Base-by-base conservation (phyloP, 2,113 vertebrate species). In the Hemicordylus capensis region DNA sequence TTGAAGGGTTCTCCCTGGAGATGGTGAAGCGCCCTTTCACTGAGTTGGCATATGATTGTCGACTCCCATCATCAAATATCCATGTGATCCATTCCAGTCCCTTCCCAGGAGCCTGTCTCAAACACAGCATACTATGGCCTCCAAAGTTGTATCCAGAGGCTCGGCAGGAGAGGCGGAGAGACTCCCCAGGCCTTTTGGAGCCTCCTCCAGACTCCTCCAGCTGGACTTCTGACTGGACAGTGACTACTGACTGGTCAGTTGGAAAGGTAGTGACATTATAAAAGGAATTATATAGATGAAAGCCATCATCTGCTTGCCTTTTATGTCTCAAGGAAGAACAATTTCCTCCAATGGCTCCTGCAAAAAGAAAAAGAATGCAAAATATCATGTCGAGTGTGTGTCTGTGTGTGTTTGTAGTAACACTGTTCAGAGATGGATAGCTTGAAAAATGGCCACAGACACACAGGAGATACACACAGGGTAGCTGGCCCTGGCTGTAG, bases 91-190 rank as follows among this genome's bases (percentile, higher is more conserved):
- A 74, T 48, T 74, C 72, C 72, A 74, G 44, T 48, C 72, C 72
- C 26, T 74, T 74, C 12, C 44, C 72, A 17, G 46, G 73, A n/a
- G 26, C 10, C 31, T 76, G 73, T 3, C 48, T n/a, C 11, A 76
- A 10, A 84, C 87, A 91, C 12, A 9, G 0, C 31, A 85, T 66
- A 7, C 17, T 20, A 54, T 44, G 42, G 39, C 6, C 9, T 1
- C 81, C 73, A 28, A 88, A 84, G 20, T 54, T 51, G 74, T 84
- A 84, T 17, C 86, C 75, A 64, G 81, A 88, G 37, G 67, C 59
- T 79, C 20, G 7, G 59, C 67, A 72, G 26, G 67, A 82, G 37
- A 82, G 66, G 1, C 9, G 39, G 39, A 78, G 31, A 20, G 80
- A 69, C 10, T 37, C 56, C 17, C 39, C 59, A 0, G 83, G 63